A percentile compares a stretch with the other conserved stretches of the same genome.
phyloP scores from a whole-genome alignment of 2,113 vertebrate species.

The Gnathonemus longibarbis region DNA sequence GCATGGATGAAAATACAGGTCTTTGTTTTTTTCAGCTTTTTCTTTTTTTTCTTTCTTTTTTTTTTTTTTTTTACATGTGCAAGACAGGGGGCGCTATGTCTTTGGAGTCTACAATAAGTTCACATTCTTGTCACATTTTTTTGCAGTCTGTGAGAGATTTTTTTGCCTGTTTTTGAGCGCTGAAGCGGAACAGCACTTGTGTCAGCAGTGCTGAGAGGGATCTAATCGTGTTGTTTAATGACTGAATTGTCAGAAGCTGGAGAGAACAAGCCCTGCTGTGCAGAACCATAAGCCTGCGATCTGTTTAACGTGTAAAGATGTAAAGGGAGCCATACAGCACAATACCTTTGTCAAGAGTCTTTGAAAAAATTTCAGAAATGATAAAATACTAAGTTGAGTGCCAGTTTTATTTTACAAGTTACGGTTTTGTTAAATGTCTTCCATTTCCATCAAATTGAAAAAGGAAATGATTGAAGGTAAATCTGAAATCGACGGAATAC shows the following conservation, averaged over 20 bases:
- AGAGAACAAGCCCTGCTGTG: background rate
- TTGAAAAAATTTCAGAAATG: background rate
- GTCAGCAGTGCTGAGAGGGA: background rate
- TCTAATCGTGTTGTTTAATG: background rate
- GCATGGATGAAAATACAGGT: background rate
- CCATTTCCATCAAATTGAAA: background rate
- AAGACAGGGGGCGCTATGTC: slow-evolving; percentile 31
- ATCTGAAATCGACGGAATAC: background rate
- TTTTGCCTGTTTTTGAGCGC: background rate
- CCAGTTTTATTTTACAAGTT: background rate
- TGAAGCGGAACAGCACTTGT: background rate
- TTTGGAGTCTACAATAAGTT: background rate
- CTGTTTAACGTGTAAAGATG: background rate
- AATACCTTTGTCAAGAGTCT: background rate
- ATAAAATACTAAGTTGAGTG: background rate
- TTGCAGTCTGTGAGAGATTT: background rate
- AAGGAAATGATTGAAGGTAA: background rate
- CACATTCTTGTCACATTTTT: background rate
- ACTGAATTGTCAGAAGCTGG: background rate
- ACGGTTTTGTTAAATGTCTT: background rate
- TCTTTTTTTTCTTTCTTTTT: background rate
- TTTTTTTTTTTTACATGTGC: background rate
- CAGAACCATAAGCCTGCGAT: background rate
- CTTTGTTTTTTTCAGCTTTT: background rate
- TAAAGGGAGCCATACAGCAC: background rate